phyloP scores from a whole-genome alignment of 2,888 invertebrate species.

The Hartigia nigra region DNA sequence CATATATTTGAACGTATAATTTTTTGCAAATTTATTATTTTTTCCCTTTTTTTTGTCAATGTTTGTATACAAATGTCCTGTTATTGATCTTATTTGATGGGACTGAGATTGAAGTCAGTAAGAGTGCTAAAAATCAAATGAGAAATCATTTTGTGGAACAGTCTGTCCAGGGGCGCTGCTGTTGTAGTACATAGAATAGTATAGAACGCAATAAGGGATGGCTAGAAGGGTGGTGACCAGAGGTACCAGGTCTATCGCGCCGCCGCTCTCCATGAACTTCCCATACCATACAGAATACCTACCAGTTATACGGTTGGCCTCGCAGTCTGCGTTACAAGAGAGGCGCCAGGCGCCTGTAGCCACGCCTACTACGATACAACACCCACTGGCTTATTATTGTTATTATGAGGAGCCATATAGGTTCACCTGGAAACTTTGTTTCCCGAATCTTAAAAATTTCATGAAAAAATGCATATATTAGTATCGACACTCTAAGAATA shows the following conservation, averaged over 20 bases:
- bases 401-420: slow-evolving; percentile 22
- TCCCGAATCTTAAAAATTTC: background rate
- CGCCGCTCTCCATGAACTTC: slow-evolving; percentile 46
- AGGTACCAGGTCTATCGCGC: slow-evolving; percentile 42
- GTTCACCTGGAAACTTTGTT: background rate
- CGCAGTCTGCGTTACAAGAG: slow-evolving; percentile 48
- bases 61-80: background rate
- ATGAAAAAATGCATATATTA: background rate
- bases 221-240: slow-evolving; percentile 29
- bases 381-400: slow-evolving; percentile 46
- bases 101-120: background rate
- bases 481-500: background rate
- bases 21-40: background rate
- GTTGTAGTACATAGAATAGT: background rate
- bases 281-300: slow-evolving; percentile 46
- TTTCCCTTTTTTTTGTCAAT: background rate
- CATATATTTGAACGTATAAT: background rate
- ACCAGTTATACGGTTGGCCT: slow-evolving; percentile 52
- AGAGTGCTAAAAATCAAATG: background rate
- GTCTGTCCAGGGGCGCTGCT: background rate
- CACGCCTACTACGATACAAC: slow-evolving; percentile 57
- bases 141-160: background rate
- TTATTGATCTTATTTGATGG: background rate
- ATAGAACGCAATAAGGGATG: background rate
- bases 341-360: slow-evolving; percentile 47